phyloP scores from a whole-genome alignment of 1,140 invertebrate genomes.

The Drosophila busckii region DNA sequence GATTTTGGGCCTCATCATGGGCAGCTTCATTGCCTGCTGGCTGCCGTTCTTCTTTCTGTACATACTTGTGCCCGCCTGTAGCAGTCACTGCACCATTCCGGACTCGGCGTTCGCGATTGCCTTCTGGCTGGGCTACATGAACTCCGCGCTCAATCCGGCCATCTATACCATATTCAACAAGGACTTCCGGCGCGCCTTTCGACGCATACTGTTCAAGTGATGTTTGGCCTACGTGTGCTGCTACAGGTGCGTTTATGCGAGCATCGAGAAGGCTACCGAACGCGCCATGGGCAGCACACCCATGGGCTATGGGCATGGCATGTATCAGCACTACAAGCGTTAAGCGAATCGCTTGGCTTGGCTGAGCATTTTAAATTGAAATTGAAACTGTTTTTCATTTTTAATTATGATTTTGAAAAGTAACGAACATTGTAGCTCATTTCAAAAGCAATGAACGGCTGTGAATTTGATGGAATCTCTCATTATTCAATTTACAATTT shows the following conservation, averaged over 20 bases:
- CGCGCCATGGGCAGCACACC: slow-evolving; percentile 79
- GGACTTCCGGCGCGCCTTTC: slow-evolving; percentile 97
- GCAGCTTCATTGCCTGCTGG: slow-evolving; percentile 99
- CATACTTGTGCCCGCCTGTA: slow-evolving; percentile 90
- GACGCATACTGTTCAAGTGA: slow-evolving; percentile 96
- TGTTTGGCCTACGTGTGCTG: slow-evolving; percentile 88
- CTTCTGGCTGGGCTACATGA: slow-evolving; percentile 99
- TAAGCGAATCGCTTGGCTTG: slow-evolving; percentile 72
- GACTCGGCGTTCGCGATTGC: slow-evolving; percentile 94
- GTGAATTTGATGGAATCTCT: slow-evolving; percentile 76
- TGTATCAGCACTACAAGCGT: slow-evolving; percentile 77
- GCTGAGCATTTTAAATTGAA: not conserved
- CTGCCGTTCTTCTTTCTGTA: slow-evolving; percentile 98
- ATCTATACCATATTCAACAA: slow-evolving; percentile 99
- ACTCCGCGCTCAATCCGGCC: slow-evolving; percentile 98
- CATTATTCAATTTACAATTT: slow-evolving; percentile 63
- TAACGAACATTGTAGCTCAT: slow-evolving; percentile 78
- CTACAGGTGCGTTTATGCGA: slow-evolving; percentile 82
- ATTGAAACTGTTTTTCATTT: not conserved
- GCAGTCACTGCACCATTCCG: slow-evolving; percentile 86
- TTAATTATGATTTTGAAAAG: slow-evolving; percentile 25
- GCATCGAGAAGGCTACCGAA: slow-evolving; percentile 79
- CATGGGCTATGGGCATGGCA: slow-evolving; percentile 76
- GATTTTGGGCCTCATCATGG: slow-evolving; percentile 98
- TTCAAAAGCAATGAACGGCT: slow-evolving; percentile 78